These are phyloP conservation scores for Phaethornis superciliosus DNA, from an alignment of 2,113 vertebrate species.

Conservation along the genomic window DNA sequence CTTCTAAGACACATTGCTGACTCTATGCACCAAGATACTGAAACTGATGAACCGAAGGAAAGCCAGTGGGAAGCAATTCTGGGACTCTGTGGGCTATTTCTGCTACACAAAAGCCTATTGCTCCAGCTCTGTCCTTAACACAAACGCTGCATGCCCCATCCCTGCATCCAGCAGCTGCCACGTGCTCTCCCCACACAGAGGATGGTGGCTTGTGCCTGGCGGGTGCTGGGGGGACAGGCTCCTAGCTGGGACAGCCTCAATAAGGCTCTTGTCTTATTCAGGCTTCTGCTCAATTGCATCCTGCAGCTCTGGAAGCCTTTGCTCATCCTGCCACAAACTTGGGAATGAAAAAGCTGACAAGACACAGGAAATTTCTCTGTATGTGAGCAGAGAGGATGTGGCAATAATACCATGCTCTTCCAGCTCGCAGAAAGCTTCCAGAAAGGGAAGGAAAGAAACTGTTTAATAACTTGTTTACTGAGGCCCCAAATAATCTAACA, in stretches of 20 bases:
- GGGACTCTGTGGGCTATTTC: slow-evolving; percentile 36
- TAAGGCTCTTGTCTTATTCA: slow-evolving; percentile 42
- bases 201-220: background rate
- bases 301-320: slow-evolving; percentile 2
- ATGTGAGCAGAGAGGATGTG: background rate
- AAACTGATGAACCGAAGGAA: slow-evolving; percentile 31
- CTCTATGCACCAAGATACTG: background rate
- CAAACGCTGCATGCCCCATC: background rate
- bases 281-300: background rate
- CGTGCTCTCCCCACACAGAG: slow-evolving; percentile 25
- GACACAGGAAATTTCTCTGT: background rate
- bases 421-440: background rate
- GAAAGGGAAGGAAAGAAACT: background rate
- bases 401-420: background rate
- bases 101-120: slow-evolving; percentile 36
- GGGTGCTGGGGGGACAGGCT: background rate
- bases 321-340: background rate
- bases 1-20: slow-evolving; percentile 20
- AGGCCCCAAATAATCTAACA: background rate
- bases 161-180: slow-evolving; percentile 28
- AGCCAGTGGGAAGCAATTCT: slow-evolving; percentile 20
- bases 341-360: background rate
- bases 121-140: slow-evolving; percentile 27
- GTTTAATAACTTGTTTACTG: background rate
- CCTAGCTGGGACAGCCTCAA: background rate